Evolutionary conservation across 2,797 vertebrate genomes (phyloP).

Genomic region (Balearica regulorum): DNA sequence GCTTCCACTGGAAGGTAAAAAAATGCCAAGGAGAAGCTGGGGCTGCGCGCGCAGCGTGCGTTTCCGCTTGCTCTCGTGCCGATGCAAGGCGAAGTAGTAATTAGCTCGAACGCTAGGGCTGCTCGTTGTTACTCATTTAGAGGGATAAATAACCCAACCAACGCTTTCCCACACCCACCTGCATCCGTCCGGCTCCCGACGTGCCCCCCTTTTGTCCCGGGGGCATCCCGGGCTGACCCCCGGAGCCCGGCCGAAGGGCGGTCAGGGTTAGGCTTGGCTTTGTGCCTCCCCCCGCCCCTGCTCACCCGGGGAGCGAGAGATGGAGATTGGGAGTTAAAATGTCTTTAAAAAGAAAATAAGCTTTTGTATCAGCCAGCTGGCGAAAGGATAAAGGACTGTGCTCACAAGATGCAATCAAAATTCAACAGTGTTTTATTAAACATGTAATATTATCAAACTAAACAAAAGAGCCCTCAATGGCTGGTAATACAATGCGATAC

Average conservation of each 20-base stretch:
- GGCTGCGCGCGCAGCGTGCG: neutral
- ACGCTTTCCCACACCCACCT: constrained; percentile 39
- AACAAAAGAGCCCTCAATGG: constrained; percentile 69
- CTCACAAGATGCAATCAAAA: constrained; percentile 72
- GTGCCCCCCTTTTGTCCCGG: neutral
- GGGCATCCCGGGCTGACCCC: neutral
- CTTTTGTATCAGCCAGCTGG: constrained; percentile 73
- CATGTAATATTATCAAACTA: constrained; percentile 71
- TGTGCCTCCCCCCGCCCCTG: neutral
- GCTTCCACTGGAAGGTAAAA: constrained; percentile 37
- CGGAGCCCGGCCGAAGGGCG: fast-evolving
- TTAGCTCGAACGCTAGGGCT: constrained; percentile 50
- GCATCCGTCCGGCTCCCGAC: neutral
- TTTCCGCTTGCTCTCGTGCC: constrained; percentile 28
- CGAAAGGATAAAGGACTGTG: constrained; percentile 63
- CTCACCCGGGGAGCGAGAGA: neutral
- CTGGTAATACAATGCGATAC: constrained; percentile 57
- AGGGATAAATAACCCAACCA: constrained; percentile 59
- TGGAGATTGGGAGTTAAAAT: constrained; percentile 44
- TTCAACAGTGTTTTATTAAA: constrained; percentile 72
- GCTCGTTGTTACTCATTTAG: constrained; percentile 63
- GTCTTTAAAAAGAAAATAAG: constrained; percentile 69
- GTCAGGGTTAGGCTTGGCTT: constrained; percentile 20
- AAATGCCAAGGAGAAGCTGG: neutral
- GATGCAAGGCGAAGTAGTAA: constrained; percentile 51